These are phyloP conservation scores for Polypterus bichir DNA, from an alignment of 2,113 vertebrate species.

Conservation along the genomic window DNA sequence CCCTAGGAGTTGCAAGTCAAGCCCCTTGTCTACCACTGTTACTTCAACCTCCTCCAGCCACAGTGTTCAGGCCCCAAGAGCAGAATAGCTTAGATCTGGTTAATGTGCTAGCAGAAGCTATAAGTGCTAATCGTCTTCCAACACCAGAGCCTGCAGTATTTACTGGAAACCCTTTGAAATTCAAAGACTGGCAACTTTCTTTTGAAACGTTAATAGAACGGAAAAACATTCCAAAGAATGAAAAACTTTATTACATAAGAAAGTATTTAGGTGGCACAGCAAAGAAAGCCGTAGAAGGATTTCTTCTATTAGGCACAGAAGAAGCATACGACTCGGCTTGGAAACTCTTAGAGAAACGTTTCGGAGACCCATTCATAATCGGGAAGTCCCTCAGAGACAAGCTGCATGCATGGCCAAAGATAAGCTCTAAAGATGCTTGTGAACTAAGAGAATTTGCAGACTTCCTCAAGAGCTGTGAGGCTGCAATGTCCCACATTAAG, in stretches of 20 bases:
- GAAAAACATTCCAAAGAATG: constrained; percentile 17
- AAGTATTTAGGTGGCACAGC: constrained; percentile 9
- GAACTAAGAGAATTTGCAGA: constrained; percentile 16
- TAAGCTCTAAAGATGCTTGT: constrained; percentile 15
- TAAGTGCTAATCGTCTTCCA: no score
- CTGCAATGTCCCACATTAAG: constrained; percentile 9
- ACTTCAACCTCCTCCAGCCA: no score
- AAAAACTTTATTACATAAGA: constrained; percentile 16
- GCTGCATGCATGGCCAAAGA: constrained; percentile 15
- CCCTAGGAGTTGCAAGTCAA: no score
- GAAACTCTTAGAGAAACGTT: constrained; percentile 16
- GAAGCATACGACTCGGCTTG: no score
- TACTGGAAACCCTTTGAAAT: no score
- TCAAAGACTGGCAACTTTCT: constrained; percentile 16
- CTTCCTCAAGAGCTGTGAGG: constrained; percentile 16
- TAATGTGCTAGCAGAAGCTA: no score
- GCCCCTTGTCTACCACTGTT: no score
- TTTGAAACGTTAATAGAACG: constrained; percentile 17
- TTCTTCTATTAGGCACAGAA: constrained; percentile 19
- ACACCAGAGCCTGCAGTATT: no score
- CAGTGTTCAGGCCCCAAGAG: no score
- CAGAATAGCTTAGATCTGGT: no score
- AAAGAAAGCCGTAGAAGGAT: constrained; percentile 18
- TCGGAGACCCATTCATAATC: constrained; percentile 19
- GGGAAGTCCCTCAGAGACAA: constrained; percentile 18